phyloP scores from a whole-genome alignment of 2,888 invertebrate genomes.

The Arctia plantaginis region DNA sequence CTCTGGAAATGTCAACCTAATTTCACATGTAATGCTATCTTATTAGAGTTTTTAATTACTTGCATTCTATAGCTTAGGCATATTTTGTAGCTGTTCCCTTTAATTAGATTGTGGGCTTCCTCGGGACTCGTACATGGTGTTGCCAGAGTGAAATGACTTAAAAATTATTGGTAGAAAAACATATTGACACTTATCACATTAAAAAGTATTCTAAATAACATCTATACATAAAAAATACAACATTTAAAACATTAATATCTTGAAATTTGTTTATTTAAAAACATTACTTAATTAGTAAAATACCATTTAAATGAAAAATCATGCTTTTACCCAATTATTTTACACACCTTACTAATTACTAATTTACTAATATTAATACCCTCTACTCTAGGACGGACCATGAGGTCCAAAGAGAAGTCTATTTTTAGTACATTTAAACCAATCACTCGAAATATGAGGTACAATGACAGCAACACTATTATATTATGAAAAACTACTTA shows the following conservation, averaged over 20 bases:
- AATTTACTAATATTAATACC: conserved; percentile 5
- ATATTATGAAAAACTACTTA: background rate
- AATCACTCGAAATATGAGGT: conserved; percentile 5
- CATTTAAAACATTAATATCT: background rate
- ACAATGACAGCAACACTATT: conserved; percentile 11
- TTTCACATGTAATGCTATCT: conserved; percentile 40
- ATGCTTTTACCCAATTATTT: conserved; percentile 34
- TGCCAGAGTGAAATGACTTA: conserved; percentile 29
- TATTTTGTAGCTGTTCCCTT: conserved; percentile 63
- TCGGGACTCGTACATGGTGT: conserved; percentile 54
- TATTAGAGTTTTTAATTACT: conserved; percentile 51
- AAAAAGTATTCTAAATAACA: background rate
- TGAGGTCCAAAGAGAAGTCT: conserved; percentile 4
- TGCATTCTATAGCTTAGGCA: conserved; percentile 66
- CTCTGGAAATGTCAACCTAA: conserved; percentile 20
- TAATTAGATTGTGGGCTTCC: conserved; percentile 46
- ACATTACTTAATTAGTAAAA: conserved; percentile 29
- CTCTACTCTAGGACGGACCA: conserved; percentile 12
- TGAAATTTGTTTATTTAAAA: background rate
- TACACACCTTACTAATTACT: conserved; percentile 37
- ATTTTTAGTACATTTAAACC: background rate
- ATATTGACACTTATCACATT: conserved; percentile 11
- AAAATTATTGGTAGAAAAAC: conserved; percentile 26
- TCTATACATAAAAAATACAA: conserved; percentile 4
- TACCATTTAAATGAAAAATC: conserved; percentile 24